These are phyloP conservation scores for Melieria omissa DNA, from an alignment of 2,888 invertebrate species.

Conservation along the genomic window DNA sequence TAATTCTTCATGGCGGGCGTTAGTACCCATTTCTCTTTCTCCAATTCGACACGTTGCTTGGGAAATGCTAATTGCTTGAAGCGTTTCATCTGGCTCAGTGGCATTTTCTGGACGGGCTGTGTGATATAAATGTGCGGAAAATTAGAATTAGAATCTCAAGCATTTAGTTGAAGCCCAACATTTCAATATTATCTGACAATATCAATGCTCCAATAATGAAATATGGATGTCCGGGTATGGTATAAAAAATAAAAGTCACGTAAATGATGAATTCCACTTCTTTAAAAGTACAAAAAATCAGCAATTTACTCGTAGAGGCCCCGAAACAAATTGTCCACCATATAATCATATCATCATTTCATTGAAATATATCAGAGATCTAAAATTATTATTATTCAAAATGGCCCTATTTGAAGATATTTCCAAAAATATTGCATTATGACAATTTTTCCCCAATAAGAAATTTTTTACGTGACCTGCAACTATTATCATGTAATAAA, in stretches of 20 bases:
- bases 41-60: not conserved
- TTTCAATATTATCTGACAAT: not conserved
- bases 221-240: not conserved
- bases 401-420: too few species aligned
- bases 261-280: not conserved
- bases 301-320: too few species aligned
- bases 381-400: too few species aligned
- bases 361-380: too few species aligned
- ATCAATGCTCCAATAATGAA: not conserved
- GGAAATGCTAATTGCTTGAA: conserved; percentile 20
- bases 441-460: too few species aligned
- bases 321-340: too few species aligned
- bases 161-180: not conserved
- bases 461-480: too few species aligned
- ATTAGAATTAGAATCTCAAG: not conserved
- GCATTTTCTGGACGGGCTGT: conserved; percentile 20
- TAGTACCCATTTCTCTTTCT: conserved; percentile 21
- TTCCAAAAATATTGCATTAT: too few species aligned
- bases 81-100: conserved; percentile 20
- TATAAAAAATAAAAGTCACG: not conserved
- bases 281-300: too few species aligned
- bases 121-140: not conserved
- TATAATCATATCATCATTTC: too few species aligned
- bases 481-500: too few species aligned
- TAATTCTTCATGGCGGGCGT: conserved; percentile 23